Base-by-base conservation (phyloP, 2,113 vertebrate species). In the Equus quagga region DNA sequence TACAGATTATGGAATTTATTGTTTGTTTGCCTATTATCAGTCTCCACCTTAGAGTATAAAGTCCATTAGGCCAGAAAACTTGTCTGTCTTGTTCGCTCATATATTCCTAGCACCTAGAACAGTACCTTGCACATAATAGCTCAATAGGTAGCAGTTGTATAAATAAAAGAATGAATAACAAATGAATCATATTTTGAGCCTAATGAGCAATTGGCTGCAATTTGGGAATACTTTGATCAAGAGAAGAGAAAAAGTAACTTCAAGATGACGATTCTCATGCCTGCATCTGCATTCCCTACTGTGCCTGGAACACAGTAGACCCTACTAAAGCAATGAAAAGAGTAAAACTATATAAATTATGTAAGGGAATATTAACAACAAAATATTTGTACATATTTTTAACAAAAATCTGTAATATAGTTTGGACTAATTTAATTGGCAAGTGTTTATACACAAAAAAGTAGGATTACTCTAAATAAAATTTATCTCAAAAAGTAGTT, bases 401-500 rank as follows among this genome's bases (percentile, higher is more conserved):
- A 91, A 73, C 23, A 92, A 41, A 87, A 87, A 87, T 51, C 75
- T 92, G 18, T 64, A 87, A 88, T 51, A 83, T 24, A 49, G 8
- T 87, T 76, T 33, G 23, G 31, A 92, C 46, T 82, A 90, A 92
- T 62, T 62, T 62, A 89, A 95, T 24, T 89, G 49, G 46, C 31
- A 49, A 79, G 60, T 62, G 13, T 78, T 89, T 78, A 83, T 4
- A 88, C 28, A 54, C 44, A 87, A 64, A 79, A 92, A 79, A 31
- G 24, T 70, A 89, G 19, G 24, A 67, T 72, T 67, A 58, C 31
- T 54, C 9, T 64, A 82, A 94, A 82, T 82, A 51, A 92, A 89
- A 92, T 75, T 87, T 94, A 93, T 83, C 24, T 87, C 33, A 73
- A 70, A 94, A 94, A 95, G 28, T 41, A 79, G n/a, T 72, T n/a